Evolutionary conservation across 2,888 invertebrate species (phyloP), one percentile per base, ranked within the genome.

Genomic region (Cyaniris semiargus): DNA sequence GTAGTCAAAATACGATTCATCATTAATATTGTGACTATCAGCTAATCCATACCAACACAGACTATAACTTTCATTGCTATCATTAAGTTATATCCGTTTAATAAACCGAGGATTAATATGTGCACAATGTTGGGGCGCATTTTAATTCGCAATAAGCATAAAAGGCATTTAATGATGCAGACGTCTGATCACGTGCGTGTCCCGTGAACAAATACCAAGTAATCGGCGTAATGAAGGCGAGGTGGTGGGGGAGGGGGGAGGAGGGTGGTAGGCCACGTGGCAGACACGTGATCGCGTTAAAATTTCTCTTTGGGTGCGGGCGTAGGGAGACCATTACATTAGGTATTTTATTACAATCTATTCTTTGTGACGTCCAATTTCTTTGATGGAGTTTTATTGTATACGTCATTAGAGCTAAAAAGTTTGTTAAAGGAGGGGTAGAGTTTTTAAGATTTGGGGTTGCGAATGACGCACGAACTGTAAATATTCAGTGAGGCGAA

Each of bases 161-260:
- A 93, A 94, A 93, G 94, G 92, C 94, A 93, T 94, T 94, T 94
- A 94, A 93, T 94, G 93, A 94, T 94, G 92, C 92, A 94, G 88
- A 90, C 92, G 91, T 90, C 89, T 87, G 90, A 81, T 83, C 90
- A 89, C 90, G 91, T 90, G 92, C 90, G 86, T 84, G 87, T 82
- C 83, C 85, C 83, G 85, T 85, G 90, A 90, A 91, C 92, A 92
- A 93, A 93, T 93, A 89, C 90, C 87, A 86, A 86, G 89, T 90
- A 90, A 92, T 93, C 88, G 87, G 78, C 84, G 88, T 93, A 94
- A 93, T 93, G 92, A 92, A 90, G 86, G 87, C 80, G 81, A 83
- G 87, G 87, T 88, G 87, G 84, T 81, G 83, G 80, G 81, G 60
- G n/a, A n/a, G 81, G 79, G 81, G 80, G 81, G 83, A 80, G 81